Evolutionary conservation across 2,888 invertebrate species (phyloP).

Genomic region (Notocelia uddmanniana): DNA sequence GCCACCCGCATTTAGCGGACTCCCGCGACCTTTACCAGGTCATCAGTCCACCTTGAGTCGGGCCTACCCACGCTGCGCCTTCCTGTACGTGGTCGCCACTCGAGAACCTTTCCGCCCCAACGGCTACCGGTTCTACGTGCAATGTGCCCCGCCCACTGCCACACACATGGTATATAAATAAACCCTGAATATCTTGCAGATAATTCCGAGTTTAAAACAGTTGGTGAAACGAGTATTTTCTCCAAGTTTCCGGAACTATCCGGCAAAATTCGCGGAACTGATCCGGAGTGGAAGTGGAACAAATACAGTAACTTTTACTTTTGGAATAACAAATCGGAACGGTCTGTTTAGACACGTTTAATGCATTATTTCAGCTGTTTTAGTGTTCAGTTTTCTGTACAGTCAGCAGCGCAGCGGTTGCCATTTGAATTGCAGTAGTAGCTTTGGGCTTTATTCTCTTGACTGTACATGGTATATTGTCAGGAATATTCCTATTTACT

Average conservation of each 20-base stretch:
- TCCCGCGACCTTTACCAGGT: no score
- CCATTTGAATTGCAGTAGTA: no score
- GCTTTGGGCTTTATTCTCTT: no score
- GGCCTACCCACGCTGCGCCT: no score
- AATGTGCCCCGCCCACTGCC: no score
- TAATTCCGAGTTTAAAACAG: slow-evolving; percentile 1
- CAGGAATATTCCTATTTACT: no score
- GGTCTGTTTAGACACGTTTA: background rate
- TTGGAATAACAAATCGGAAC: background rate
- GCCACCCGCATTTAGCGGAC: no score
- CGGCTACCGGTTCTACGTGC: no score
- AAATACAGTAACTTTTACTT: slow-evolving; percentile 25
- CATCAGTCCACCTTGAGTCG: no score
- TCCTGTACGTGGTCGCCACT: no score
- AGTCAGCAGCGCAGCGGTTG: background rate
- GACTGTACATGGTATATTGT: no score
- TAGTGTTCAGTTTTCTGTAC: background rate
- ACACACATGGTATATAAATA: background rate
- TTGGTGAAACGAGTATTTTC: slow-evolving; percentile 4
- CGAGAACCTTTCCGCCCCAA: no score
- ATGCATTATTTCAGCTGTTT: slow-evolving; percentile 6
- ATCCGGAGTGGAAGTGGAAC: slow-evolving; percentile 18
- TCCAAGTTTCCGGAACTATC: slow-evolving; percentile 9
- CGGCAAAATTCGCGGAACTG: slow-evolving; percentile 22
- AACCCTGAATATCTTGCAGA: background rate